Percentiles rank a stretch among this genome's conserved stretches.
Conservation (phyloP, 2,797 vertebrate genomes). For the Peromyscus attwateri region DNA sequence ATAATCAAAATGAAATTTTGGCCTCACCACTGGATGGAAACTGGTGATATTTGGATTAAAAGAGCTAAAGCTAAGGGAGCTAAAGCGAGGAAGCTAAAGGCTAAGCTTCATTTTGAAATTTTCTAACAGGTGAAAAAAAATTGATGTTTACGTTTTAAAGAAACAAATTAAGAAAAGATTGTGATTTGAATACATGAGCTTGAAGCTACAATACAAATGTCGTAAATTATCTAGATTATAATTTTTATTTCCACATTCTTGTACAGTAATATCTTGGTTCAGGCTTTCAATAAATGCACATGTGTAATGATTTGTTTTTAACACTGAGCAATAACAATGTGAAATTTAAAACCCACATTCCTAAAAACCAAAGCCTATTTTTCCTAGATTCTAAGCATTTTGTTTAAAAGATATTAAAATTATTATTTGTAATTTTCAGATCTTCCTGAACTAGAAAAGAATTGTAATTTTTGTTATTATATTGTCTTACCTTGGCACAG, state of each 20-base stretch:
- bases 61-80: too few species aligned
- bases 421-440: conserved; percentile 33
- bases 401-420: neutral
- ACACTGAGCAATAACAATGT: neutral
- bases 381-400: conserved; percentile 17
- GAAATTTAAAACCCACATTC: neutral
- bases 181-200: conserved; percentile 20
- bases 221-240: neutral
- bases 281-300: neutral
- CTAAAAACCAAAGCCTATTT: neutral
- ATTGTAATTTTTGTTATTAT: neutral
- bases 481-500: neutral
- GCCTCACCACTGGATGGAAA: neutral
- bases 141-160: neutral
- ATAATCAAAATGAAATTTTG: neutral
- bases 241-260: conserved; percentile 43
- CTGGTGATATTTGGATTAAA: neutral
- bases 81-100: neutral
- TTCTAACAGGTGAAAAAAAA: neutral
- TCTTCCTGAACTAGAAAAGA: neutral
- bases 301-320: conserved; percentile 18
- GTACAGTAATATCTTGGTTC: neutral
- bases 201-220: conserved; percentile 55
- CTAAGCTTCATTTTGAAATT: neutral
- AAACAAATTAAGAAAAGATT: conserved; percentile 27